These are phyloP conservation scores for Takifugu ocellatus DNA, from an alignment of 2,797 vertebrate genomes.

Conservation along the genomic window DNA sequence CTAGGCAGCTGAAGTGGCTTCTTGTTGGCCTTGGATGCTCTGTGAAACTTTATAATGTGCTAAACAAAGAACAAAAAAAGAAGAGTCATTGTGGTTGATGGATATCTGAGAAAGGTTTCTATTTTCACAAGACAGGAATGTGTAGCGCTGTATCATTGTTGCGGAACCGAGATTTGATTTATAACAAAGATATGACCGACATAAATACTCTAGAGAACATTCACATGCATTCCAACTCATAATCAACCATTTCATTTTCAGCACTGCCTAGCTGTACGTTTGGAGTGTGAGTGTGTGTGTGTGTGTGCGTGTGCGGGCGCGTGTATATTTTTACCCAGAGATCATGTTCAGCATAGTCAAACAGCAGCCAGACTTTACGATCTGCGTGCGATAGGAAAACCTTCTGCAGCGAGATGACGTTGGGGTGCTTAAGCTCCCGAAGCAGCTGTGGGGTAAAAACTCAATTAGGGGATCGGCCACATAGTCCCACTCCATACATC, in stretches of 20 bases:
- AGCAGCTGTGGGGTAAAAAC: slow-evolving; percentile 87
- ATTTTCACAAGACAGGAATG: slow-evolving; percentile 34
- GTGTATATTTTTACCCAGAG: slow-evolving; percentile 87
- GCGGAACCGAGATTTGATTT: slow-evolving; percentile 27
- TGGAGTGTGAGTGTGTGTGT: neutral
- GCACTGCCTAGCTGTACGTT: no score
- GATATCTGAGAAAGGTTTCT: slow-evolving; percentile 45
- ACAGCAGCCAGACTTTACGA: slow-evolving; percentile 99
- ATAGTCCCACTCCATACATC: slow-evolving; percentile 9
- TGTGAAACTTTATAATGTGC: slow-evolving; percentile 99
- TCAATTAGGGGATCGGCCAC: slow-evolving; percentile 13
- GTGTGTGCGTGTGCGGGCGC: slow-evolving; percentile 2
- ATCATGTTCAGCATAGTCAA: slow-evolving; percentile 98
- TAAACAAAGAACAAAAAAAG: slow-evolving; percentile 57
- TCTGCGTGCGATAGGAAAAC: slow-evolving; percentile 99
- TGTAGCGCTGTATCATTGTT: slow-evolving; percentile 30
- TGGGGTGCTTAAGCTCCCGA: slow-evolving; percentile 97
- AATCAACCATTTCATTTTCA: neutral
- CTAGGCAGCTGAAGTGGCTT: slow-evolving; percentile 99
- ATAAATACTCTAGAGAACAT: neutral
- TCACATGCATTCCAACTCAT: neutral
- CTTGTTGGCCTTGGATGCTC: slow-evolving; percentile 99
- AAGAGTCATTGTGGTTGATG: slow-evolving; percentile 9
- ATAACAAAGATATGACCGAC: no score
- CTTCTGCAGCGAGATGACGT: slow-evolving; percentile 99